A percentile compares a stretch with the other conserved stretches of the same genome.
Conservation (phyloP, 2,113 vertebrate genomes). For the Sander lucioperca region DNA sequence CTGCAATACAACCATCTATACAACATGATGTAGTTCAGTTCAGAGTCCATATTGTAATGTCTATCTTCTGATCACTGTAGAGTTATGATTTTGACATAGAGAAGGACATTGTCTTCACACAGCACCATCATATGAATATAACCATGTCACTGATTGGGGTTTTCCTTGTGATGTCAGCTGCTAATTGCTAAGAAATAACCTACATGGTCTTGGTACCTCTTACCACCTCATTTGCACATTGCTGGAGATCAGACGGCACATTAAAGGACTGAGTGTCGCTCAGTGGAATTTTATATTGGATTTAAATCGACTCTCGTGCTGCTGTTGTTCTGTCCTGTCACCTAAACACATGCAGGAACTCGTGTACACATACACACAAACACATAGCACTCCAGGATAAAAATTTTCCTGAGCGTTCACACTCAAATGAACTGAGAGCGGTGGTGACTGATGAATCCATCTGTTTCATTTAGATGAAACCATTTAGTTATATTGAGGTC, state of each 20-base stretch:
- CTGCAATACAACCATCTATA: neutral
- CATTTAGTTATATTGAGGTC: constrained; percentile 29
- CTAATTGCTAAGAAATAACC: constrained; percentile 2
- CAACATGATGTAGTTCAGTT: neutral
- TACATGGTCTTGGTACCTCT: neutral
- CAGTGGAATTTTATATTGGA: constrained; percentile 45
- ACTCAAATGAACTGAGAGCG: constrained; percentile 1
- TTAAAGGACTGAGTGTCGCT: neutral
- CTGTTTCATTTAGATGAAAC: constrained; percentile 32
- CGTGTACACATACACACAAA: neutral
- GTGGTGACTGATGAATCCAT: neutral
- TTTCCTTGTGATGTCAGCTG: constrained; percentile 6
- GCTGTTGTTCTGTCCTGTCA: neutral
- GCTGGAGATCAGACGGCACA: neutral
- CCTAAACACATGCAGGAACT: neutral
- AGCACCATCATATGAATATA: constrained; percentile 14
- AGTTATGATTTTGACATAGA: neutral
- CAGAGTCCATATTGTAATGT: neutral
- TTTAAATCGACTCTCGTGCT: constrained; percentile 7
- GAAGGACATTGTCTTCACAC: constrained; percentile 7
- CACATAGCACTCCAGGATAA: too few species aligned
- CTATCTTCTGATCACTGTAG: neutral
- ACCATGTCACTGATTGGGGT: neutral
- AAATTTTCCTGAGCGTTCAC: neutral
- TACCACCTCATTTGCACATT: neutral